Evolutionary conservation across 1,140 invertebrate genomes (phyloP), one percentile per base, ranked within the genome.

Genomic region (Drosophila murphyi): DNA sequence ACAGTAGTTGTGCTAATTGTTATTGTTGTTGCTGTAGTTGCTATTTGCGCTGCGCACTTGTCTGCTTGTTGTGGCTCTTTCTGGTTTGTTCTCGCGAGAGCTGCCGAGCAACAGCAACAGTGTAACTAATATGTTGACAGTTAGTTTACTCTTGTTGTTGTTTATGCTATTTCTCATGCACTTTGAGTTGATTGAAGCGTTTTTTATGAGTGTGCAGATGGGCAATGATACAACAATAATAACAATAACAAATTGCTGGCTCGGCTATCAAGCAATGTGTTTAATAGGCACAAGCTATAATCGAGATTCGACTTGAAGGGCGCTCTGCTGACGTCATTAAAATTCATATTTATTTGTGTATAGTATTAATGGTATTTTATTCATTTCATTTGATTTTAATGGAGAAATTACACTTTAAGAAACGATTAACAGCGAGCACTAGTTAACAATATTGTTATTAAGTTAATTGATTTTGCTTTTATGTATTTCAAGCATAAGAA

Each of bases 21-120:
- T 80, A 68, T 59, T 73, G 48, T 60, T 52, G 32, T 51, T 82
- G 62, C 12, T 12, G 12, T 12, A 12, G 12, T 74, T 81, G 73
- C 71, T 64, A 56, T 45, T 75, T 65, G 32, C 56, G 45, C 54
- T 69, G 60, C 48, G 72, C 76, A 83, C 81, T 85, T 85, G 82
- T 83, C 73, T 63, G 68, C 72, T 79, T 83, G 78, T 82, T 83
- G 62, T 80, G 51, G 43, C 61, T 63, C 39, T 67, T 77, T 83
- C 81, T 77, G 45, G 52, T 69, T 65, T 50, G 37, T 71, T 61
- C 80, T 83, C 61, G 41, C 31, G 67, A 65, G 62, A 47, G 48
- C 50, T 32, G 48, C 39, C 4, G 39, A 43, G 39, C 39, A 43
- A 60, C 20, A 28, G 61, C 65, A 69, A 61, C 75, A 80, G 77